Evolutionary conservation across 2,113 vertebrate species (phyloP).

Genomic region (Archilochus colubris): DNA sequence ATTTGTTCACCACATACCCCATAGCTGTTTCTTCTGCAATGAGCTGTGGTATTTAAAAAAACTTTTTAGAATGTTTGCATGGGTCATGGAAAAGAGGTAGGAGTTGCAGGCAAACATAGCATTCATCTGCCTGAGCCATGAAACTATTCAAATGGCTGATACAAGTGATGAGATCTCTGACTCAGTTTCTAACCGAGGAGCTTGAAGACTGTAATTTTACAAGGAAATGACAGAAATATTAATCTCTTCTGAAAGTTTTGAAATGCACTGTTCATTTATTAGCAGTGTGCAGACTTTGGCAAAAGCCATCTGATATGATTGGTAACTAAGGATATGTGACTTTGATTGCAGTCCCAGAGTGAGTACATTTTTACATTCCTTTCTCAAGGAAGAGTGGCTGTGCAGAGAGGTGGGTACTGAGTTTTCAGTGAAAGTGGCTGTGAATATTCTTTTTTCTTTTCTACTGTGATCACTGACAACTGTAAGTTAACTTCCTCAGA

Average conservation of each 20-base stretch:
- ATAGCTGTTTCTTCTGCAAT: rapidly evolving
- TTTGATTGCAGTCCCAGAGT: background rate
- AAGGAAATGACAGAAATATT: background rate
- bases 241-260: background rate
- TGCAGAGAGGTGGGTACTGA: background rate
- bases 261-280: background rate
- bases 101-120: background rate
- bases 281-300: background rate
- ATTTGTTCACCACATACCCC: background rate
- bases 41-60: background rate
- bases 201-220: background rate
- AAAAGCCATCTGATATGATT: background rate
- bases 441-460: background rate
- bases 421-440: background rate
- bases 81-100: background rate
- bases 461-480: background rate
- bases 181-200: background rate
- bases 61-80: background rate
- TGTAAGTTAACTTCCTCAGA: background rate
- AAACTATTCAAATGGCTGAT: background rate
- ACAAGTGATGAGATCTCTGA: background rate
- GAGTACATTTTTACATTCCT: background rate
- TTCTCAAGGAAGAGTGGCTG: background rate
- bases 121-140: background rate
- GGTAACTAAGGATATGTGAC: background rate